These are phyloP conservation scores for Anarrhichthys ocellatus DNA, from an alignment of 2,113 vertebrate species.

Conservation along the genomic window DNA sequence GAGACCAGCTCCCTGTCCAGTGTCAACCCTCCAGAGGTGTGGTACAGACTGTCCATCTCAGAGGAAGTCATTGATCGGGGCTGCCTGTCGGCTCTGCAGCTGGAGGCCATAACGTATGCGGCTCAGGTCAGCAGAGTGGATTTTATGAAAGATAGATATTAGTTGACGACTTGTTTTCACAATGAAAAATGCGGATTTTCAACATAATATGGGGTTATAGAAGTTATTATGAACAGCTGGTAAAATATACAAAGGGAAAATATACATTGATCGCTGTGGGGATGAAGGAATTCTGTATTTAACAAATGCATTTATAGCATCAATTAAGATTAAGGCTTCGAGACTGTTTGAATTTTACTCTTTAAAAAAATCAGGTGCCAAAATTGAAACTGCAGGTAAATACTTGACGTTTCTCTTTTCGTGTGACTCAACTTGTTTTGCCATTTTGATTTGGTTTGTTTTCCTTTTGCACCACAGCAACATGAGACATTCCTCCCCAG, in stretches of 20 bases:
- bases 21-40: constrained; percentile 95
- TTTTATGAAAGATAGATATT: not conserved
- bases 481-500: constrained; percentile 98
- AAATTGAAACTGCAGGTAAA: not conserved
- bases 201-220: too few relatives aligned
- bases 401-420: not conserved
- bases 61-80: constrained; percentile 96
- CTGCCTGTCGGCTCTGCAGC: constrained; percentile 95
- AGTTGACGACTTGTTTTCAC: not conserved
- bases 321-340: too few relatives aligned
- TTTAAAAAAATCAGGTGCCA: not conserved
- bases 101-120: constrained; percentile 97
- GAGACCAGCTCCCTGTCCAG: constrained; percentile 98
- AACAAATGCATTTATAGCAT: too few relatives aligned
- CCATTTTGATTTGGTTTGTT: not conserved
- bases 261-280: too few relatives aligned
- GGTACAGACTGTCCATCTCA: constrained; percentile 95
- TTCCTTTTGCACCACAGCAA: constrained; percentile 86
- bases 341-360: too few relatives aligned
- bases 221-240: too few relatives aligned
- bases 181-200: too few relatives aligned
- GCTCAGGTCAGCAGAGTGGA: constrained; percentile 83
- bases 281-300: too few relatives aligned
- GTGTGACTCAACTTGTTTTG: not conserved
- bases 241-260: too few relatives aligned